Evolutionary conservation across 2,797 vertebrate genomes (phyloP), one percentile per base, ranked within the genome.

Genomic region (Megalops cyprinoides): DNA sequence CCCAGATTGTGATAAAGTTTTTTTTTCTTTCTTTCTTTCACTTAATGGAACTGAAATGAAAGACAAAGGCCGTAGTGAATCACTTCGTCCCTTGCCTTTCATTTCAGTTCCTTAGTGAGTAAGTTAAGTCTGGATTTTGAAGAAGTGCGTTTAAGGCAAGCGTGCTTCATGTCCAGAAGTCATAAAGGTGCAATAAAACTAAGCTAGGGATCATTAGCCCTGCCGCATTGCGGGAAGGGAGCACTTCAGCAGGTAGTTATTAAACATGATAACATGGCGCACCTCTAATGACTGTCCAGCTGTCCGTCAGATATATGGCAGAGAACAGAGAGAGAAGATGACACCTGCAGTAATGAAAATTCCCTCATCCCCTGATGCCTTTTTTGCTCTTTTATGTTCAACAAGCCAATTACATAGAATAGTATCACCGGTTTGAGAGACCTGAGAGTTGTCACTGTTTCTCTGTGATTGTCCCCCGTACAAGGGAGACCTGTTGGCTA

Each of bases 61-160:
- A n/a, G n/a, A n/a, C n/a, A n/a, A n/a, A n/a, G n/a, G n/a, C n/a
- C n/a, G n/a, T n/a, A n/a, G n/a, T n/a, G n/a, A n/a, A n/a, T n/a
- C n/a, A n/a, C n/a, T n/a, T n/a, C n/a, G n/a, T n/a, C n/a, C n/a
- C n/a, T n/a, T n/a, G n/a, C n/a, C n/a, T n/a, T n/a, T n/a, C n/a
- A n/a, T n/a, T n/a, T n/a, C n/a, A n/a, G n/a, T n/a, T n/a, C n/a
- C 18, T 28, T 79, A 37, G 73, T 84, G 79, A 86, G 85, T 85
- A 78, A 83, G 84, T 79, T 48, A 84, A 81, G 83, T 81, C 46
- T 42, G 44, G n/a, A 81, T 83, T 86, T 82, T 83, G 53, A 82
- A 81, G 55, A 77, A 60, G 49, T 83, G 75, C 74, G 79, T 86
- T 82, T 79, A 83, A 84, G 82, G 80, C 42, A 77, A 55, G 87